Base-by-base conservation (phyloP, 2,113 vertebrate species). In the Gopherus flavomarginatus region DNA sequence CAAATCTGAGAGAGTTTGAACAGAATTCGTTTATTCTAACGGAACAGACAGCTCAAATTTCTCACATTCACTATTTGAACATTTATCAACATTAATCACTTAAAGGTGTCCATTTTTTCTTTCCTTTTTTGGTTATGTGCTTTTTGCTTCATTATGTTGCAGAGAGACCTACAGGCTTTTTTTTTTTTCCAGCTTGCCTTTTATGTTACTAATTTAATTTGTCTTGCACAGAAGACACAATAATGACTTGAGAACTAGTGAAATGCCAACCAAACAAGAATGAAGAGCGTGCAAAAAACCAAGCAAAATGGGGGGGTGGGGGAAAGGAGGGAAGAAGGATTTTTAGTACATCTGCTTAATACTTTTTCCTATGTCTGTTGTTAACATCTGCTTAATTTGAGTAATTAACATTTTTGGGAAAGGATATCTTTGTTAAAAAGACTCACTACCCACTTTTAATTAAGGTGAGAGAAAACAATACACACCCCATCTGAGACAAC, bases 41-140 rank as follows among this genome's bases (percentile, higher is more conserved):
- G 52, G 80, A 65, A 85, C 1, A 21, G 7, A 59, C 1, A 83
- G 2, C 8, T 8, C 49, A 8, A 2, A 2, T 2, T 0, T 44
- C 62, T 65, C 31, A 65, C 69, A 75, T 22, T 86, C 44, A 3
- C 11, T 14, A 12, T 29, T 16, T 47, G n/a, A 86, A 86, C 17
- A 16, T 77, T n/a, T 53, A 38, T 53, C 85, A 78, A 24, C 38
- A 89, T 19, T 35, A 57, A 78, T 83, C 89, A 7, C 29, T 82
- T 3, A 0, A 69, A 49, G 31, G 31, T 4, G 35, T 5, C 31
- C 38, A n/a, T 56, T 47, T 38, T 17, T 44, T 50, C 53, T 24
- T 52, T 8, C 21, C 42, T 21, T 7, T 16, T 57, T 79, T 49
- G 35, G 56, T 49, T 57, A n/a, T 6, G 2, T 24, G 78, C 35